These are phyloP conservation scores for Phytoseiulus persimilis DNA, from an alignment of 2,888 invertebrate species.

Conservation along the genomic window DNA sequence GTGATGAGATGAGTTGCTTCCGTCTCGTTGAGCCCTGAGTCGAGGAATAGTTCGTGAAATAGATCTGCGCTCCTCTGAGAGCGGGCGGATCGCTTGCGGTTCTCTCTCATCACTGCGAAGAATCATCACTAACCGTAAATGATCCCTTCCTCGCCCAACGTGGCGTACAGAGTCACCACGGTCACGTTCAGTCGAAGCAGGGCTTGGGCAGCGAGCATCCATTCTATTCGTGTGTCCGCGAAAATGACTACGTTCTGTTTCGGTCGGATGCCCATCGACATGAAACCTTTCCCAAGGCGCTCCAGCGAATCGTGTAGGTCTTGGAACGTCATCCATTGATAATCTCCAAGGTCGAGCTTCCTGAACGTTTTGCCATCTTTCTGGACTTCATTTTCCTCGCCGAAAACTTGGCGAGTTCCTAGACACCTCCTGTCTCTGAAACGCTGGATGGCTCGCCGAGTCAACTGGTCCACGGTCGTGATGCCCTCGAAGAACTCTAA, in stretches of 20 bases:
- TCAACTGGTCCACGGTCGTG: conserved; percentile 57
- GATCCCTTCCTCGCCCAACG: conserved; percentile 77
- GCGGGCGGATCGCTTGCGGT: too few relatives aligned
- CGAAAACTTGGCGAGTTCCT: conserved; percentile 78
- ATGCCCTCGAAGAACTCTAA: conserved; percentile 40
- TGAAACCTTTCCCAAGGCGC: conserved; percentile 71
- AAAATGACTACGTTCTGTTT: conserved; percentile 77
- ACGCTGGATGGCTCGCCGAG: conserved; percentile 66
- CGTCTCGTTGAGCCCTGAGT: conserved; percentile 85
- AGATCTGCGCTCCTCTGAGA: not conserved
- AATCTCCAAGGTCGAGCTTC: conserved; percentile 88
- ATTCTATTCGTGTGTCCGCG: conserved; percentile 94
- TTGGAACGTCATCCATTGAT: conserved; percentile 74
- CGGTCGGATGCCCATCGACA: conserved; percentile 66
- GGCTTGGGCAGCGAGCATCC: conserved; percentile 93
- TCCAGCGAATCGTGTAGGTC: conserved; percentile 67
- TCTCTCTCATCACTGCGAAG: not conserved
- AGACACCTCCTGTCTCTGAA: conserved; percentile 68
- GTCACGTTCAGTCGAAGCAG: conserved; percentile 83
- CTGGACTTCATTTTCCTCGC: conserved; percentile 88
- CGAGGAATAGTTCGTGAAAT: not conserved
- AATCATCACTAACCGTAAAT: conserved; percentile 49
- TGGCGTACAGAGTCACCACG: conserved; percentile 94
- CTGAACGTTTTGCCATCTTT: conserved; percentile 89
- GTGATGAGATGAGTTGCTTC: conserved; percentile 88